phyloP scores from a whole-genome alignment of 2,113 vertebrate genomes.

The Pollimyrus isidori region DNA sequence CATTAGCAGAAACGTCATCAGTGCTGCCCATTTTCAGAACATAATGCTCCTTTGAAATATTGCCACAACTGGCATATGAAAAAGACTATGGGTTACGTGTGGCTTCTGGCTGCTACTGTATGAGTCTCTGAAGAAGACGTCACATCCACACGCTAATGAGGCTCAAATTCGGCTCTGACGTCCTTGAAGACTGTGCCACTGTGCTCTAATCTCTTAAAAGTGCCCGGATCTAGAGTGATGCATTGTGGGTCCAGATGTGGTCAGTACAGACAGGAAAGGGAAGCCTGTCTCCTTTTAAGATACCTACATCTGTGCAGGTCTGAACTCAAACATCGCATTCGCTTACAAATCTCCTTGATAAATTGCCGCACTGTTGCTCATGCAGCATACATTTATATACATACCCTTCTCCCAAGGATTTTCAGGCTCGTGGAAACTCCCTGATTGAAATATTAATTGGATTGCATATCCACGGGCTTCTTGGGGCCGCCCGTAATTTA shows the following conservation, averaged over 20 bases:
- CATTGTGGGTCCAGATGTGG: not conserved
- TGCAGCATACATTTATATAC: not conserved
- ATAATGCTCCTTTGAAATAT: not conserved
- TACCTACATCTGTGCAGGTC: not conserved
- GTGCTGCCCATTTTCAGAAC: not conserved
- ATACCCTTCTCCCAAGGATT: not conserved
- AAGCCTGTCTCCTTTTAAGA: not conserved
- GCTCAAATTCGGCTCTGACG: not conserved
- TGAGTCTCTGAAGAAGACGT: not conserved
- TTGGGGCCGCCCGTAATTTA: not conserved
- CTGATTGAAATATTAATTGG: constrained; percentile 1
- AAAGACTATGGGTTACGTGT: not conserved
- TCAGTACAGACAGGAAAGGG: not conserved
- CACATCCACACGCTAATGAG: not conserved
- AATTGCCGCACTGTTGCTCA: not conserved
- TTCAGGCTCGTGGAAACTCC: not conserved
- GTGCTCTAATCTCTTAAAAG: not conserved
- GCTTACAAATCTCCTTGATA: not conserved
- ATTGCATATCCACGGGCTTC: not conserved
- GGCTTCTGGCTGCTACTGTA: no score
- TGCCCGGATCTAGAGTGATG: not conserved
- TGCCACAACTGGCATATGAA: not conserved
- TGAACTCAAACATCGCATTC: not conserved
- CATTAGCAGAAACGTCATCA: not conserved
- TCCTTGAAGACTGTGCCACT: not conserved